A percentile compares a stretch with the other conserved stretches of the same genome.
Evolutionary conservation across 2,113 vertebrate species (phyloP).

Genomic region (Phyllostomus discolor): DNA sequence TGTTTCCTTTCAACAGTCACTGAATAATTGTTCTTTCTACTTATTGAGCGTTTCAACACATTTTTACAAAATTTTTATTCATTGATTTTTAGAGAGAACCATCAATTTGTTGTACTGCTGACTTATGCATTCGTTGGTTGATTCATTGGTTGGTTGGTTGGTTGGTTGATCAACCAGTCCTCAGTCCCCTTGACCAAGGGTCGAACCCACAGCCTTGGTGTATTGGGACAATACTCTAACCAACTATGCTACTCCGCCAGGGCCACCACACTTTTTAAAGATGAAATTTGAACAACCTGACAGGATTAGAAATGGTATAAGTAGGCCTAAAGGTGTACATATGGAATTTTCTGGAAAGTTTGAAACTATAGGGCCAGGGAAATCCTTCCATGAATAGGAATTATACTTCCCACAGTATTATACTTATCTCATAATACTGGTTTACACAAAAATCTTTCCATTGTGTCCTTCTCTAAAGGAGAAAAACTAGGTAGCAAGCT

Average conservation of each 20-base stretch:
- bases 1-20: background rate
- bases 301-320: background rate
- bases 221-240: too few species aligned
- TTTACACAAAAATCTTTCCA: background rate
- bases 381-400: background rate
- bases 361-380: background rate
- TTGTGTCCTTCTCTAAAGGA: background rate
- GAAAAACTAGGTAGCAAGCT: background rate
- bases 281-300: conserved; percentile 8
- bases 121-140: too few species aligned
- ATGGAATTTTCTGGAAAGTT: background rate
- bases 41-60: background rate
- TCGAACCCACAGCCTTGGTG: too few species aligned
- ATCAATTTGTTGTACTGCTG: too few species aligned
- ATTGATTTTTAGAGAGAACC: too few species aligned
- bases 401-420: background rate
- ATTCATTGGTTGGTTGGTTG: too few species aligned
- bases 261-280: background rate
- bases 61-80: too few species aligned
- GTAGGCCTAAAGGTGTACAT: background rate
- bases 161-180: too few species aligned
- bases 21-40: background rate
- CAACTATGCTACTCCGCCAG: too few species aligned
- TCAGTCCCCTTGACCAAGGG: too few species aligned
- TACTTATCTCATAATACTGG: background rate